Conservation (phyloP, 2,888 invertebrate species). For the Ichneumoninae sp. region DNA sequence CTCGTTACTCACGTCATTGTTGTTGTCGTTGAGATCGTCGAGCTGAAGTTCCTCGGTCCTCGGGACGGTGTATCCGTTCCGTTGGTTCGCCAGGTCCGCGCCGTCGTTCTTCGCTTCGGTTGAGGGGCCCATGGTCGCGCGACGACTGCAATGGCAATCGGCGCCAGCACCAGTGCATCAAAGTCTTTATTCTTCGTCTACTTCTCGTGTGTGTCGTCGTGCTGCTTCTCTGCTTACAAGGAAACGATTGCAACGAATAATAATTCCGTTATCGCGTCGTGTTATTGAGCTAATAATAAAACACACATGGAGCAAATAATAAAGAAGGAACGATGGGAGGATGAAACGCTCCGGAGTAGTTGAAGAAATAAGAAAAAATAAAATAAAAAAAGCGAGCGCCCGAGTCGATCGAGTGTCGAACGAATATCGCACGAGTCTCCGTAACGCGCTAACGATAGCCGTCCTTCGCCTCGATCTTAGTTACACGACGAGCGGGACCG, state of each 20-base stretch:
- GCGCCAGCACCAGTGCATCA: conserved; percentile 68
- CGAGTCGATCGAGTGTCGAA: conserved; percentile 48
- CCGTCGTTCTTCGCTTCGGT: conserved; percentile 66
- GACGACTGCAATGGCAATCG: conserved; percentile 61
- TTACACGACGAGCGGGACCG: conserved; percentile 46
- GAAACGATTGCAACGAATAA: conserved; percentile 27
- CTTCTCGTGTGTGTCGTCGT: neutral
- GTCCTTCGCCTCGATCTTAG: conserved; percentile 44
- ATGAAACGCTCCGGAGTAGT: neutral
- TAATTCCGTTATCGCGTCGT: conserved; percentile 20
- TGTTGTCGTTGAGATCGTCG: conserved; percentile 79
- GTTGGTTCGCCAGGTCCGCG: conserved; percentile 48
- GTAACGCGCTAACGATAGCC: conserved; percentile 39
- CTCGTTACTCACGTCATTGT: conserved; percentile 82
- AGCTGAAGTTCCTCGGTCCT: conserved; percentile 73
- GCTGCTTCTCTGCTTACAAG: neutral
- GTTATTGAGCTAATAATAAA: neutral
- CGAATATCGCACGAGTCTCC: conserved; percentile 57
- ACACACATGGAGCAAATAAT: neutral
- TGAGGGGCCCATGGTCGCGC: conserved; percentile 66
- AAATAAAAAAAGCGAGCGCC: conserved; percentile 6
- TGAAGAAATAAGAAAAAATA: conserved; percentile 22
- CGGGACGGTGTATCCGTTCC: conserved; percentile 85
- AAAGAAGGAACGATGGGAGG: neutral
- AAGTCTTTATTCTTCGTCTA: conserved; percentile 35